These are phyloP conservation scores for Hoplodrina blanda DNA, from an alignment of 2,888 invertebrate species.

Conservation along the genomic window DNA sequence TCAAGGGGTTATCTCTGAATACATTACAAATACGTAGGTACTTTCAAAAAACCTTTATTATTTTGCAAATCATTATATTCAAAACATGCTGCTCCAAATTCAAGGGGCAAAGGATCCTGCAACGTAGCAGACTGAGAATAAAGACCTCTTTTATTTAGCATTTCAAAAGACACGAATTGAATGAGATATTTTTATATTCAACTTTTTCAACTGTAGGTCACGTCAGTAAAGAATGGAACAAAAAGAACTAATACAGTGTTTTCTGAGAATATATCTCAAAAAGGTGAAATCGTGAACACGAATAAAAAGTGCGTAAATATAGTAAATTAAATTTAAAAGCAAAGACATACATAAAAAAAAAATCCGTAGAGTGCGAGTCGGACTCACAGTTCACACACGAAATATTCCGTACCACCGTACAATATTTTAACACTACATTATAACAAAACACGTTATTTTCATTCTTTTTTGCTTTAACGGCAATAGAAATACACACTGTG, in stretches of 20 bases:
- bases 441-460: too few relatives aligned
- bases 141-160: constrained; percentile 36
- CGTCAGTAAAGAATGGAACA: constrained; percentile 15
- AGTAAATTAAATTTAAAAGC: constrained; percentile 29
- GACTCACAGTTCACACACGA: too few relatives aligned
- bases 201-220: constrained; percentile 34
- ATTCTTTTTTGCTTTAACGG: too few relatives aligned
- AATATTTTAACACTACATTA: too few relatives aligned
- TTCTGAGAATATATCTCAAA: constrained; percentile 22
- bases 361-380: too few relatives aligned
- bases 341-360: constrained; percentile 2
- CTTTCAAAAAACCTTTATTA: constrained; percentile 17
- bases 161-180: constrained; percentile 44
- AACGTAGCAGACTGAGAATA: constrained; percentile 34
- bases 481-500: too few relatives aligned
- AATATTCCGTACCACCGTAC: too few relatives aligned
- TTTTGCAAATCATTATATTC: constrained; percentile 35
- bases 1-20: constrained; percentile 41
- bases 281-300: constrained; percentile 28
- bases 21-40: constrained; percentile 11
- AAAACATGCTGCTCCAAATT: constrained; percentile 29
- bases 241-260: constrained; percentile 18
- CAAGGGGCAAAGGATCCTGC: constrained; percentile 28
- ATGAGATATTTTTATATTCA: constrained; percentile 39
- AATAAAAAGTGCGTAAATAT: constrained; percentile 17